phyloP scores from a whole-genome alignment of 2,113 vertebrate genomes.

The Bubo bubo region DNA sequence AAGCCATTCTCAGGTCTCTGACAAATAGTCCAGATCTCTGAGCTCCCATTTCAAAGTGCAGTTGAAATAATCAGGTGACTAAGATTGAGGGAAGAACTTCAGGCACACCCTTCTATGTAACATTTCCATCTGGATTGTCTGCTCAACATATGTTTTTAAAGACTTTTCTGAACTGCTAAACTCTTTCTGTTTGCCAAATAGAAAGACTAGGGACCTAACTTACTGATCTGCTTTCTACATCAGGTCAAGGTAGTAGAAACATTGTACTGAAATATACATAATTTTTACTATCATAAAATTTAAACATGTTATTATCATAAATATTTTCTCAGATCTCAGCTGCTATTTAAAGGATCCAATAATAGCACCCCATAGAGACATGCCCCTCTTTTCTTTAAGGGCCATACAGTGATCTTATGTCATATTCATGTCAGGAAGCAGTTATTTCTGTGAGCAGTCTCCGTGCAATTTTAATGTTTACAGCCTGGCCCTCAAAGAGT shows the following conservation, averaged over 20 bases:
- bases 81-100: not conserved
- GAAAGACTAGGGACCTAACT: not conserved
- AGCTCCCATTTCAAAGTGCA: not conserved
- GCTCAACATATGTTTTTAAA: not conserved
- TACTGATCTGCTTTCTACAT: not conserved
- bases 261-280: not conserved
- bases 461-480: not conserved
- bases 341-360: not conserved
- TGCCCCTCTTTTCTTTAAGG: rapidly evolving
- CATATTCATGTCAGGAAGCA: not conserved
- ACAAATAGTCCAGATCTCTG: not conserved
- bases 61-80: not conserved
- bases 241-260: not conserved
- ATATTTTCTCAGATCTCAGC: not conserved
- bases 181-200: not conserved
- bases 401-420: not conserved
- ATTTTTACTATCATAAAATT: not conserved
- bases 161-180: not conserved
- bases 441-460: not conserved
- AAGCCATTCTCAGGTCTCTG: not conserved
- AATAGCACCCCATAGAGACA: not conserved
- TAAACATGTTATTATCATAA: not conserved
- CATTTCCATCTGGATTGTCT: not conserved
- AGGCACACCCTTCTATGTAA: not conserved
- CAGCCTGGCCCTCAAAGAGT: not conserved